phyloP scores from a whole-genome alignment of 2,113 vertebrate genomes.

The Callaeas wilsoni region DNA sequence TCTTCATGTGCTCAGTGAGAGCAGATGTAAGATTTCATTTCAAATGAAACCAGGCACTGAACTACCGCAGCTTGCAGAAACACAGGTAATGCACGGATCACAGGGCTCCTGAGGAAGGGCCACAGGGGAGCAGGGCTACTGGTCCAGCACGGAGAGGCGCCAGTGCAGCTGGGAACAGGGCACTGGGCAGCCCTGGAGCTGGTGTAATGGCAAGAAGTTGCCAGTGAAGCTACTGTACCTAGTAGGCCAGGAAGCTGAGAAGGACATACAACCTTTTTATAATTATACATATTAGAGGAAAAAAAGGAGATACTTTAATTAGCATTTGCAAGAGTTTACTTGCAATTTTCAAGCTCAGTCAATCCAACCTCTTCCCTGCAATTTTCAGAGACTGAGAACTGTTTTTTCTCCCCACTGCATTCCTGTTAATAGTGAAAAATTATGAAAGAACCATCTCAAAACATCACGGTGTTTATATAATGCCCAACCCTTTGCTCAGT shows the following conservation, averaged over 20 bases:
- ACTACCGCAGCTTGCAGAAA: not conserved
- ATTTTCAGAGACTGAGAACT: not conserved
- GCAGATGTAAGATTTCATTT: not conserved
- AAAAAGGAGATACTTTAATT: not conserved
- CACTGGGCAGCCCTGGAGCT: not conserved
- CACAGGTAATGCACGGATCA: rapidly evolving
- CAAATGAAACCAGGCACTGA: not conserved
- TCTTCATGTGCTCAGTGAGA: not conserved
- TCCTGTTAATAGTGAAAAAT: not conserved
- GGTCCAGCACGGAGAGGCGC: not conserved
- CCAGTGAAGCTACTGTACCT: not conserved
- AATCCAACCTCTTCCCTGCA: not conserved
- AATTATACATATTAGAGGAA: not conserved
- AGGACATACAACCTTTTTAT: not conserved
- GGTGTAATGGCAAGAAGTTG: not conserved
- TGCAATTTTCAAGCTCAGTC: not conserved
- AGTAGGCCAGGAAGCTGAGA: not conserved
- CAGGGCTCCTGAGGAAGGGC: not conserved
- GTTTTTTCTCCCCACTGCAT: not conserved
- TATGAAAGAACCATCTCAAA: not conserved
- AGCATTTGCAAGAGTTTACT: not conserved
- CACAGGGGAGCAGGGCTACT: not conserved
- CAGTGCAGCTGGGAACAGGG: not conserved
- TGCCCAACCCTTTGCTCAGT: not conserved
- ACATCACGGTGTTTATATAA: not conserved